A percentile compares a stretch with the other conserved stretches of the same genome.
Evolutionary conservation across 2,797 vertebrate species (phyloP).

Genomic region (Geotria australis): DNA sequence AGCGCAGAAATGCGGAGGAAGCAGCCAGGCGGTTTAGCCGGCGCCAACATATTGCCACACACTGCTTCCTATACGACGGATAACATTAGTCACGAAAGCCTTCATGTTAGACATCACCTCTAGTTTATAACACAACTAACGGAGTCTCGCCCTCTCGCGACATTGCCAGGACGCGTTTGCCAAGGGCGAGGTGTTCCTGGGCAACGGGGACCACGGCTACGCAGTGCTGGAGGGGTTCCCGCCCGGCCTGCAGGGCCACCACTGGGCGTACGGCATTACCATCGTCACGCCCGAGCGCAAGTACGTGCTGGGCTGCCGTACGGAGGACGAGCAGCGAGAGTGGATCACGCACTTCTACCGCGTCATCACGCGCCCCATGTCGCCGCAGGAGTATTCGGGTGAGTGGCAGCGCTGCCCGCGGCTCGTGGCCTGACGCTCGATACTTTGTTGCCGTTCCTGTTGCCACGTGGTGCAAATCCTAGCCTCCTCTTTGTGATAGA

Average conservation of each 20-base stretch:
- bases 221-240: neutral
- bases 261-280: neutral
- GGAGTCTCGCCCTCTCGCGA: too few relatives aligned
- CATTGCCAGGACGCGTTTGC: neutral
- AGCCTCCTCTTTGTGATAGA: too few relatives aligned
- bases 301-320: neutral
- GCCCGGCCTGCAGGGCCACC: neutral
- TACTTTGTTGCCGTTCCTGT: too few relatives aligned
- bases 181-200: neutral
- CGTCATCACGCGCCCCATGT: neutral
- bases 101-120: too few relatives aligned
- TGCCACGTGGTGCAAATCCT: too few relatives aligned
- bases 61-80: too few relatives aligned
- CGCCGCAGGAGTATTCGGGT: neutral
- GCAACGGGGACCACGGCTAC: neutral
- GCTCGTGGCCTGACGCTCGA: too few relatives aligned
- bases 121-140: too few relatives aligned
- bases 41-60: too few relatives aligned
- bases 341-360: neutral
- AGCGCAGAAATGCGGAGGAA: too few relatives aligned
- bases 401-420: neutral
- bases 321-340: neutral
- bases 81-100: too few relatives aligned
- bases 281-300: neutral
- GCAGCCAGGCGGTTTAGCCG: too few relatives aligned